phyloP scores from a whole-genome alignment of 2,888 invertebrate species.

The Pollenia angustigena region DNA sequence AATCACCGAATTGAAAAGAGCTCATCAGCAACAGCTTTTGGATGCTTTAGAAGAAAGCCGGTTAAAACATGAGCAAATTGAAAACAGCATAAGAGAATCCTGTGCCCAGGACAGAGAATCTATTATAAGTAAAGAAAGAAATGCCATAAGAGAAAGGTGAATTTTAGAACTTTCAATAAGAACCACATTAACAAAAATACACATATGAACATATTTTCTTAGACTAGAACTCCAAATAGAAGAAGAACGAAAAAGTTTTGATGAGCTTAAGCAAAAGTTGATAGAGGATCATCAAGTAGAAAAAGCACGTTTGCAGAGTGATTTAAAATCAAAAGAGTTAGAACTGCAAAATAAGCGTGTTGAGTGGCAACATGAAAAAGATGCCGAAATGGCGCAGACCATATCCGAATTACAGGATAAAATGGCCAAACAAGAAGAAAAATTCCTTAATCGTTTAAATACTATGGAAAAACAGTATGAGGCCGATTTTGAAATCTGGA shows the following conservation, averaged over 20 bases:
- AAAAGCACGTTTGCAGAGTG: slow-evolving; percentile 83
- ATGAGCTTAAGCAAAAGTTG: slow-evolving; percentile 85
- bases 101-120: slow-evolving; percentile 87
- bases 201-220: slow-evolving; percentile 2
- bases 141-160: slow-evolving; percentile 86
- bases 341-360: slow-evolving; percentile 83
- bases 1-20: slow-evolving; percentile 85
- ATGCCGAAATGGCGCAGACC: slow-evolving; percentile 84
- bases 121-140: slow-evolving; percentile 87
- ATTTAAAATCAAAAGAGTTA: slow-evolving; percentile 84
- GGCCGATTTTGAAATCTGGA: slow-evolving; percentile 86
- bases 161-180: not conserved
- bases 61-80: slow-evolving; percentile 86
- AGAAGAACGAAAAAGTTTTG: slow-evolving; percentile 85
- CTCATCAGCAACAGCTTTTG: slow-evolving; percentile 88
- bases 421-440: slow-evolving; percentile 84
- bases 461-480: slow-evolving; percentile 86
- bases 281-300: slow-evolving; percentile 84
- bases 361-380: slow-evolving; percentile 84
- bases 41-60: slow-evolving; percentile 89
- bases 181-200: not conserved
- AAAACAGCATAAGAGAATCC: slow-evolving; percentile 87
- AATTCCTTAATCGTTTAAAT: slow-evolving; percentile 86
- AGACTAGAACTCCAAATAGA: slow-evolving; percentile 86
- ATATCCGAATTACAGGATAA: slow-evolving; percentile 85